phyloP scores from a whole-genome alignment of 2,888 invertebrate species.

The Troides aeacus region DNA sequence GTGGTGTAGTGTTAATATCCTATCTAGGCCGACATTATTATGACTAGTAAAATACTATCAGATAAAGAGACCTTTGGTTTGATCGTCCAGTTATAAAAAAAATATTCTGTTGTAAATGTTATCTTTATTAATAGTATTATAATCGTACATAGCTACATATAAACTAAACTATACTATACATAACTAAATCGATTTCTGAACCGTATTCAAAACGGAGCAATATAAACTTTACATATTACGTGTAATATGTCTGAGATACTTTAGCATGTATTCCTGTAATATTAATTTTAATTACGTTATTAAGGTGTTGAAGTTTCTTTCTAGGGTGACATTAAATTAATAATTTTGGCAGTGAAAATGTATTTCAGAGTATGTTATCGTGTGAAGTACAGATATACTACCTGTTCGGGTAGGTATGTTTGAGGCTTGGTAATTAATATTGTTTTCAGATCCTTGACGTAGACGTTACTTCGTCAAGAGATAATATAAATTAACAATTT shows the following conservation, averaged over 20 bases:
- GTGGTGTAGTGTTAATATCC: no score
- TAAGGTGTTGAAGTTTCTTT: constrained; percentile 26
- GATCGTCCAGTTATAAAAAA: no score
- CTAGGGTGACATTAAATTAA: constrained; percentile 12
- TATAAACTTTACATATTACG: constrained; percentile 22
- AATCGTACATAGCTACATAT: no score
- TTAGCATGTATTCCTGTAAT: constrained; percentile 12
- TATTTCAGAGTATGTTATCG: constrained; percentile 19
- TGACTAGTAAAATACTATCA: no score
- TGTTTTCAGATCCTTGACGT: constrained; percentile 34
- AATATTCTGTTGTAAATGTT: no score
- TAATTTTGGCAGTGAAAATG: constrained; percentile 18
- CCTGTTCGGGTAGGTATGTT: constrained; percentile 34
- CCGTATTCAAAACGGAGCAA: not conserved
- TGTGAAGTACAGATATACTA: constrained; percentile 24
- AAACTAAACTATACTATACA: not conserved
- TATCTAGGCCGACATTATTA: no score
- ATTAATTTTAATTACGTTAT: constrained; percentile 28
- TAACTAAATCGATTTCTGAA: not conserved
- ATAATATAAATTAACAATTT: not conserved
- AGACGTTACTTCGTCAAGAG: constrained; percentile 9
- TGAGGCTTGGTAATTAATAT: constrained; percentile 48
- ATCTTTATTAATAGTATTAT: no score
- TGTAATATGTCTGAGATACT: constrained; percentile 7
- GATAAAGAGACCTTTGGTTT: no score